Evolutionary conservation across 2,797 vertebrate species (phyloP).

Genomic region (Notolabrus celidotus): DNA sequence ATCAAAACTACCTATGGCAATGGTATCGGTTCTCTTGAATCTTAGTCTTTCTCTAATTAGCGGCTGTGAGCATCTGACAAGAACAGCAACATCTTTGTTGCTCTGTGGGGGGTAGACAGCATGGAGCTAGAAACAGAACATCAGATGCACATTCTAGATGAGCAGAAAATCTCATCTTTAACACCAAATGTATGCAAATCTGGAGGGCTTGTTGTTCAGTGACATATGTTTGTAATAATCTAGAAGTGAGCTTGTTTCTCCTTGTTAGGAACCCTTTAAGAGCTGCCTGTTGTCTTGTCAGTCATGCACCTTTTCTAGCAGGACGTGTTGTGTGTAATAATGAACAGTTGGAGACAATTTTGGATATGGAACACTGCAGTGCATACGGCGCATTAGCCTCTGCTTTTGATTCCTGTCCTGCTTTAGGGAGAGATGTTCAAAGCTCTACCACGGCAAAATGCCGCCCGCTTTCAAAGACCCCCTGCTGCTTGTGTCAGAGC

Average conservation of each 20-base stretch:
- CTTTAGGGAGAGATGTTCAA: constrained; percentile 97
- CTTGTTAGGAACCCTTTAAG: constrained; percentile 4
- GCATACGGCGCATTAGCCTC: constrained; percentile 93
- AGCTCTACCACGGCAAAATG: constrained; percentile 91
- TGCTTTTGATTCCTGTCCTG: constrained; percentile 95
- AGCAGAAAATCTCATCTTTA: constrained; percentile 45
- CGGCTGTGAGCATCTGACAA: constrained; percentile 88
- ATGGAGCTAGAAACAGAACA: constrained; percentile 42
- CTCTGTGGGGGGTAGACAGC: constrained; percentile 84
- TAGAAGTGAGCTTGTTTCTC: constrained; percentile 7
- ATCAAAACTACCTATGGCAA: constrained; percentile 48
- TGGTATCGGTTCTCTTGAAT: constrained; percentile 55
- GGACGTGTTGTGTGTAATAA: constrained; percentile 84
- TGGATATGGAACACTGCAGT: constrained; percentile 86
- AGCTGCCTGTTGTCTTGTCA: constrained; percentile 46
- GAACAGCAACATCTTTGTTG: constrained; percentile 90
- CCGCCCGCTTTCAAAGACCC: constrained; percentile 94
- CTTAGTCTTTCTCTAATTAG: constrained; percentile 87
- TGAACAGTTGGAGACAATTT: constrained; percentile 87
- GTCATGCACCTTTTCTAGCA: constrained; percentile 49
- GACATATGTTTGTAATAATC: constrained; percentile 26
- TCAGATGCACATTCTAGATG: constrained; percentile 45
- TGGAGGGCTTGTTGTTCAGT: background rate
- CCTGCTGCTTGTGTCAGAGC: constrained; percentile 93
- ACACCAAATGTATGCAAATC: constrained; percentile 26